These are phyloP conservation scores for Drosophila kohkoa DNA, from an alignment of 1,140 invertebrate genomes.

Conservation along the genomic window DNA sequence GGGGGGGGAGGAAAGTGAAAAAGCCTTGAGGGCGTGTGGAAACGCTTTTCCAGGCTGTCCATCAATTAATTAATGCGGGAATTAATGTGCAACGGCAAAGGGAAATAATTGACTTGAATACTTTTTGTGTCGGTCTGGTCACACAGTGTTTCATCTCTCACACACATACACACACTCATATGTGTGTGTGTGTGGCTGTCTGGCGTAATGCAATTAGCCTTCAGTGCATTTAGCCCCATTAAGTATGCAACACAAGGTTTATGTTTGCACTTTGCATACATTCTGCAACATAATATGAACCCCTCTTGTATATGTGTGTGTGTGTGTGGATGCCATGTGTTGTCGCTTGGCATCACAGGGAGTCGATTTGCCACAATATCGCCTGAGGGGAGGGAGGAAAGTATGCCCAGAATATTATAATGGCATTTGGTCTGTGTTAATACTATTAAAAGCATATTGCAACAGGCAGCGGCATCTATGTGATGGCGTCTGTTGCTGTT, in stretches of 20 bases:
- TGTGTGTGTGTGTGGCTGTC: slow-evolving; percentile 12
- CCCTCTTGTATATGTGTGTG: neutral
- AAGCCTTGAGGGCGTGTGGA: neutral
- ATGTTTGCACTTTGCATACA: slow-evolving; percentile 82
- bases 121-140: slow-evolving; percentile 1
- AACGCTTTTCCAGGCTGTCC: slow-evolving; percentile 8
- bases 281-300: slow-evolving; percentile 63
- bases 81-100: neutral
- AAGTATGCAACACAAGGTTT: slow-evolving; percentile 77
- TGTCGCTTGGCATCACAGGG: neutral
- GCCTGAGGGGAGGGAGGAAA: neutral
- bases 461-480: slow-evolving; percentile 3
- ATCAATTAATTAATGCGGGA: slow-evolving; percentile 8
- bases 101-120: slow-evolving; percentile 42
- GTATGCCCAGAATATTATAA: slow-evolving; percentile 35
- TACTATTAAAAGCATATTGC: slow-evolving; percentile 78
- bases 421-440: slow-evolving; percentile 53
- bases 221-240: slow-evolving; percentile 75
- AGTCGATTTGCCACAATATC: slow-evolving; percentile 7
- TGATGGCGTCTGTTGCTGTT: neutral
- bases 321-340: neutral
- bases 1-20: neutral
- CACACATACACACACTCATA: slow-evolving; percentile 14
- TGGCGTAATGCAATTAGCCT: slow-evolving; percentile 73
- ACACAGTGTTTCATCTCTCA: slow-evolving; percentile 18